Percentiles rank a stretch among this genome's conserved stretches.
Conservation (phyloP, 2,888 invertebrate species). For the Drosophila meridionalis region DNA sequence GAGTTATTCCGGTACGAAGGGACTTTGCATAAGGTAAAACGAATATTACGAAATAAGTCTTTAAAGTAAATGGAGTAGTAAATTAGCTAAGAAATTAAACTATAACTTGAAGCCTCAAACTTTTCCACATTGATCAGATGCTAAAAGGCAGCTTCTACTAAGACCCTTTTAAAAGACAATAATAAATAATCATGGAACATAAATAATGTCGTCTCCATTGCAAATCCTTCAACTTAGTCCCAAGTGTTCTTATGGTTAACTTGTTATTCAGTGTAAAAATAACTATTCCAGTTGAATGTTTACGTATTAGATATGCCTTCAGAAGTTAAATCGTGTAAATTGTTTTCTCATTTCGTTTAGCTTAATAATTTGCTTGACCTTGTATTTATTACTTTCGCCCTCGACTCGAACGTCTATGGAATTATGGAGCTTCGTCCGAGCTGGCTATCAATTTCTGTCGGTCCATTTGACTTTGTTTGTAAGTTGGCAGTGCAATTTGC, state of each 20-base stretch:
- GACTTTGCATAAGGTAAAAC: not conserved
- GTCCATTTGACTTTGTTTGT: slow-evolving; percentile 22
- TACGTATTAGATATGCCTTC: too few relatives aligned
- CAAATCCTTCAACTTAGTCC: not conserved
- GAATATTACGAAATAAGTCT: not conserved
- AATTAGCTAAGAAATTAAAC: not conserved
- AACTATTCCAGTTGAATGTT: not conserved
- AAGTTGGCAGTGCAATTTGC: slow-evolving; percentile 19
- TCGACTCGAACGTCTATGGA: not conserved
- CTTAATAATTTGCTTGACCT: not conserved
- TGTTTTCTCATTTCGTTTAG: not conserved
- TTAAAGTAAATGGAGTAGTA: not conserved
- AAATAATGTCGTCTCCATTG: too few relatives aligned
- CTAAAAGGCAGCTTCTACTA: too few relatives aligned
- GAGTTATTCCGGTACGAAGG: not conserved
- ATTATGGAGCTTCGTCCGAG: slow-evolving; percentile 1
- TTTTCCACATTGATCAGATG: not conserved
- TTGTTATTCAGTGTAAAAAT: not conserved
- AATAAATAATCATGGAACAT: too few relatives aligned
- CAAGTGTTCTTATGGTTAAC: too few relatives aligned
- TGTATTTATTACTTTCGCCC: not conserved
- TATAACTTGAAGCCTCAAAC: not conserved
- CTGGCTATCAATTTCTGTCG: slow-evolving; percentile 29
- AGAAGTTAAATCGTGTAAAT: not conserved
- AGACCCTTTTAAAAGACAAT: too few relatives aligned